A percentile compares a stretch with the other conserved stretches of the same genome.
Conservation (phyloP, 2,113 vertebrate genomes). For the Spermophilus dauricus region DNA sequence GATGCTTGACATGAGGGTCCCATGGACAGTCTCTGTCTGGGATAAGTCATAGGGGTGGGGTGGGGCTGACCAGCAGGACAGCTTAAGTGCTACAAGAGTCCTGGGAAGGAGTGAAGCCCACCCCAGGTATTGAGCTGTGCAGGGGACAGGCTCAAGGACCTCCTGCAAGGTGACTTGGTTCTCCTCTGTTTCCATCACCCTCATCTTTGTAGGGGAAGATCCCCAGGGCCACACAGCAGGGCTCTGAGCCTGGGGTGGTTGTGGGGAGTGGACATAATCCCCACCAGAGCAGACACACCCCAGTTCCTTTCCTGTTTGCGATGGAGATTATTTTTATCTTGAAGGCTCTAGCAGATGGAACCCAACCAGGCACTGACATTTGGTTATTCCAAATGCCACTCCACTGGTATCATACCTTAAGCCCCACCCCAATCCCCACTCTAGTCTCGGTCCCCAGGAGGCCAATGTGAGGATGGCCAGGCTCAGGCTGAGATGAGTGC, state of each 20-base stretch:
- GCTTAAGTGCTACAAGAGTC: background rate
- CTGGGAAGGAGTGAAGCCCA: background rate
- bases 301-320: background rate
- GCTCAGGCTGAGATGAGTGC: background rate
- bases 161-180: background rate
- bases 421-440: background rate
- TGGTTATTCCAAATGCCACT: background rate
- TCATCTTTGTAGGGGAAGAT: background rate
- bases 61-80: background rate
- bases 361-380: constrained; percentile 9
- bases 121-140: background rate
- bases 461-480: background rate
- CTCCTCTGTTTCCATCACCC: background rate
- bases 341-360: constrained; percentile 41
- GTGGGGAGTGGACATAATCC: background rate
- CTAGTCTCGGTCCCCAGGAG: background rate
- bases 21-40: background rate
- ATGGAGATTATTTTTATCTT: constrained; percentile 48
- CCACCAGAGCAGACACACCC: background rate
- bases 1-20: background rate
- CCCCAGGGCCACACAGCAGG: background rate
- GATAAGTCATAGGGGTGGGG: background rate
- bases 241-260: background rate
- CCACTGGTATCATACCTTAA: background rate
- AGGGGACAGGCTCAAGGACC: background rate